A percentile compares a stretch with the other conserved stretches of the same genome.
phyloP scores from a whole-genome alignment of 2,888 invertebrate species.

The Mechanitis mazaeus region DNA sequence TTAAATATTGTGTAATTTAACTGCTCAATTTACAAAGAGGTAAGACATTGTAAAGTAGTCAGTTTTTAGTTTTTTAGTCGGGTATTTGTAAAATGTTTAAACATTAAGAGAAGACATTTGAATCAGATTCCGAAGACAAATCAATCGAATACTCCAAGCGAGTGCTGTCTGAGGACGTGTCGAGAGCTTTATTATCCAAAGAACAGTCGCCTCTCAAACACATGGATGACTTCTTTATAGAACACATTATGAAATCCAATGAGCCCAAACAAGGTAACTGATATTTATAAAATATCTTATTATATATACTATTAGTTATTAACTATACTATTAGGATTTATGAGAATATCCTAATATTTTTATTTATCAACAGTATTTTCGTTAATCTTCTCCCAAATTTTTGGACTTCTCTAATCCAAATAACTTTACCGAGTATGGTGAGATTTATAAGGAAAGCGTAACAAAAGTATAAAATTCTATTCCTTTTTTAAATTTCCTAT shows the following conservation, averaged over 20 bases:
- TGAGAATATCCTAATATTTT: no score
- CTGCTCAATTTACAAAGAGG: no score
- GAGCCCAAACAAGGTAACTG: conserved; percentile 5
- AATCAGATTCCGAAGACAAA: not conserved
- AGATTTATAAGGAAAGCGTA: no score
- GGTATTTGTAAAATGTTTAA: no score
- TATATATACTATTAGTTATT: not conserved
- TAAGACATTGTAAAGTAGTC: no score
- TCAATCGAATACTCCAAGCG: conserved; percentile 25
- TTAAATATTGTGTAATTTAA: no score
- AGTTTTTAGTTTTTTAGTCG: no score
- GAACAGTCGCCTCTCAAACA: conserved; percentile 7
- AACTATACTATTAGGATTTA: no score
- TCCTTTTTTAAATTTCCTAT: not conserved
- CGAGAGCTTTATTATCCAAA: conserved; percentile 7
- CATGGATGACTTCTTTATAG: conserved; percentile 28
- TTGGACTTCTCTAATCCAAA: no score
- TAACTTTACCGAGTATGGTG: no score
- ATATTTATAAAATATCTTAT: not conserved
- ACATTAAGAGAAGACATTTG: not conserved
- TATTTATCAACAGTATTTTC: no score
- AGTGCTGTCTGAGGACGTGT: conserved; percentile 29
- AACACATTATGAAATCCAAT: conserved; percentile 16
- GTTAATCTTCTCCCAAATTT: not conserved
- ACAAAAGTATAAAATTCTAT: no score